phyloP scores from a whole-genome alignment of 2,888 invertebrate species.

The Amphipyra berbera region DNA sequence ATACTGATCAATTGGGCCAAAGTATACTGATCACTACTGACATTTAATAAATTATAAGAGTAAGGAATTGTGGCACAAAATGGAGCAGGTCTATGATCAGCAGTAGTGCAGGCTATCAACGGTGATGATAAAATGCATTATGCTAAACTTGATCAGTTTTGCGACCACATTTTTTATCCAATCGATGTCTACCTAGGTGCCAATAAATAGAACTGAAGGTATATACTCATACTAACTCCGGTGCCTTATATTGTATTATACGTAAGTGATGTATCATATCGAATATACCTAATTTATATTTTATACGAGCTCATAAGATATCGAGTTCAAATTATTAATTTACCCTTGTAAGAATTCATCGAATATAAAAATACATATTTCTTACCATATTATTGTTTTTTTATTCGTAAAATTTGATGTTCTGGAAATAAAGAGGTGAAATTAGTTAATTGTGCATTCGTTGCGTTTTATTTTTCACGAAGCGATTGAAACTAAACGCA shows the following conservation, averaged over 20 bases:
- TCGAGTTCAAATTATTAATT: slow-evolving; percentile 77
- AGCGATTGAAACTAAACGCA: too few species aligned
- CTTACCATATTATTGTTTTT: slow-evolving; percentile 57
- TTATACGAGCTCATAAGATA: slow-evolving; percentile 68
- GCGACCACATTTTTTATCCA: slow-evolving; percentile 15
- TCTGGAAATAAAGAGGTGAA: too few species aligned
- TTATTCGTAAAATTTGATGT: slow-evolving; percentile 27
- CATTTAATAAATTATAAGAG: too few species aligned
- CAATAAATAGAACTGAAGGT: slow-evolving; percentile 67
- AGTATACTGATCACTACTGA: too few species aligned
- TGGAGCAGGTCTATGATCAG: too few species aligned
- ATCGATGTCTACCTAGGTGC: slow-evolving; percentile 52
- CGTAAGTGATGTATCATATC: slow-evolving; percentile 73
- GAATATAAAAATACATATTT: slow-evolving; percentile 72
- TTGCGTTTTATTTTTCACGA: too few species aligned
- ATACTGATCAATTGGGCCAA: too few species aligned
- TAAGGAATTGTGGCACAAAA: too few species aligned
- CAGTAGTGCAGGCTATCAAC: too few species aligned
- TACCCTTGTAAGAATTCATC: slow-evolving; percentile 75
- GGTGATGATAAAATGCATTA: too few species aligned
- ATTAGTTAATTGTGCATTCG: too few species aligned
- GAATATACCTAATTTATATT: slow-evolving; percentile 85
- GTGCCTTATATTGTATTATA: slow-evolving; percentile 84
- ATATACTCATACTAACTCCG: slow-evolving; percentile 77
- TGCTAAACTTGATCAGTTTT: neutral